Evolutionary conservation across 2,888 invertebrate genomes (phyloP), one percentile per base, ranked within the genome.

Genomic region (Euplagia quadripunctaria): DNA sequence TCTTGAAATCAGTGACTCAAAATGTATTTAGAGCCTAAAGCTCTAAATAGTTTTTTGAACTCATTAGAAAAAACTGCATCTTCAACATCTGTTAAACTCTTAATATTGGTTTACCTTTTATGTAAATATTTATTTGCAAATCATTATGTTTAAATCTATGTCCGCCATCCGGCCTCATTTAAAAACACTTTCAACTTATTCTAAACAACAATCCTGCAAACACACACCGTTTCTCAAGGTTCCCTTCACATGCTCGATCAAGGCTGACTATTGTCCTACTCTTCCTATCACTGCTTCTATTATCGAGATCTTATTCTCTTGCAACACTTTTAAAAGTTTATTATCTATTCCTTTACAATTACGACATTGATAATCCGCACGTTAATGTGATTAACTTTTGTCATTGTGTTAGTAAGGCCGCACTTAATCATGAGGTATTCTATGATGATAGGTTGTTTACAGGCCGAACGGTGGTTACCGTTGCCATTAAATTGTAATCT

Each of bases 201-300:
- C 70, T 20, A 71, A 73, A 42, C 73, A 70, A 69, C 81, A 82
- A 75, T 82, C 71, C 68, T 76, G 69, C 77, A 75, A 72, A 67
- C 61, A 66, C 43, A 76, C 64, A 69, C 76, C 67, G 70, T 66
- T 69, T 68, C 74, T 74, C 85, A 83, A 82, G 76, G 80, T 76
- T 85, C 84, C 84, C 79, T 85, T 84, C 85, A 85, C 84, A 63
- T 70, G 72, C 46, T 69, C 64, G 72, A 76, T 77, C 85, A 82
- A 84, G 85, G 84, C 80, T 79, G 68, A n/a, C 82, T 71, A 74
- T 85, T 83, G 82, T 83, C 85, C 83, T 82, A 85, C 74, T 78
- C 82, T 76, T 64, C 66, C 58, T 77, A 77, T 68, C 77, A 46
- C 43, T 8, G 58, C 64, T 14, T 41, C 66, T 61, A 76, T 68